Evolutionary conservation across 2,113 vertebrate genomes (phyloP), one percentile per base, ranked within the genome.

Genomic region (Amphilophus citrinellus): DNA sequence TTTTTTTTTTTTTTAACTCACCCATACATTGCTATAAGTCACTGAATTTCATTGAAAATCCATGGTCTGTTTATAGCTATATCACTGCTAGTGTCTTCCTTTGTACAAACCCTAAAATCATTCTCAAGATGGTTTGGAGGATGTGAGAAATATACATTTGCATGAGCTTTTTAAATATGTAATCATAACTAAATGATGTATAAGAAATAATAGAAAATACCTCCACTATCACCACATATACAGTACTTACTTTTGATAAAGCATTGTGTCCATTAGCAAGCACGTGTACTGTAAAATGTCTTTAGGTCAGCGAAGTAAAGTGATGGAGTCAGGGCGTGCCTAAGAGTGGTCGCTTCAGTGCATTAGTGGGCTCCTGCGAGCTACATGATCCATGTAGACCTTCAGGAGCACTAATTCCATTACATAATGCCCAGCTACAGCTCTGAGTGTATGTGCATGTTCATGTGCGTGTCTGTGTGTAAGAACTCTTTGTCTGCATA

Each of bases 331-430:
- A 63, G 90, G 88, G 79, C 80, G 88, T 75, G 88, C 76, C 86
- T 61, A 76, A 84, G 22, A 93, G 89, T 76, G 27, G 79, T 83
- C 89, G 65, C 82, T 89, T 85, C 62, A 77, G 66, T 86, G 78
- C 90, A 92, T 91, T 91, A 93, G 87, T 80, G 85, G 78, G 76
- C 79, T 92, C 86, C 83, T 88, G 84, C 73, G 56, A 84, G 85
- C 84, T 84, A 93, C 85, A 86, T 68, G 81, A 88, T 88, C 80
- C 84, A 76, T 61, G 50, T 30, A 89, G 86, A 94, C 92, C 88
- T 89, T 88, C 77, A 93, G 91, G 73, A 92, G 87, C 76, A 84
- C 80, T 93, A 92, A 93, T 91, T 91, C 87, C 82, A 90, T 94
- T 94, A 92, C 88, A 88, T 93, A 94, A 95, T 82, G 82, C 66